These are phyloP conservation scores for Geodia barretti DNA, from an alignment of 37 sponge, comb jelly and placozoan genomes.

Conservation along the genomic window DNA sequence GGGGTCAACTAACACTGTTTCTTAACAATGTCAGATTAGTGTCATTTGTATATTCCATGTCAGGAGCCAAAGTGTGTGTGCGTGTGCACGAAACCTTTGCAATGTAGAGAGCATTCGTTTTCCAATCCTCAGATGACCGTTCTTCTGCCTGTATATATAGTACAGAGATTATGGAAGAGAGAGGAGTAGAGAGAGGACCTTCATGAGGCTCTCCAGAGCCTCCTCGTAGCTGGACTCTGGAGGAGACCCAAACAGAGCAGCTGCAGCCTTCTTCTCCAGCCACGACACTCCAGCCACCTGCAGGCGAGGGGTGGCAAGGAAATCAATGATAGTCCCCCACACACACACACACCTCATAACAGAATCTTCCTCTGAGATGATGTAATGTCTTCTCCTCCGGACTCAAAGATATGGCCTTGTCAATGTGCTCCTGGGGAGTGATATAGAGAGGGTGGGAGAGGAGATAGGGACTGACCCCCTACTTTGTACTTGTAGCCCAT, in stretches of 20 bases:
- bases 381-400: constrained; percentile 35
- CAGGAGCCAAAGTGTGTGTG: no score
- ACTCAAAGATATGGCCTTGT: constrained; percentile 52
- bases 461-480: background rate
- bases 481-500: constrained; percentile 67
- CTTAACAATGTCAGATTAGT: no score
- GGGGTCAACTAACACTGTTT: no score
- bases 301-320: background rate
- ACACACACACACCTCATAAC: constrained; percentile 48
- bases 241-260: constrained; percentile 59
- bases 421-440: constrained; percentile 67
- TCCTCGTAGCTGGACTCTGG: constrained; percentile 58
- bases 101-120: constrained; percentile 57
- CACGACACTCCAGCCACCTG: constrained; percentile 72
- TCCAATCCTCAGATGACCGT: constrained; percentile 44
- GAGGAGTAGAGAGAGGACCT: background rate
- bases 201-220: constrained; percentile 50
- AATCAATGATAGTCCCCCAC: background rate
- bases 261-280: constrained; percentile 76
- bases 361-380: constrained; percentile 67
- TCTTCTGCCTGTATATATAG: constrained; percentile 38
- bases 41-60: no score
- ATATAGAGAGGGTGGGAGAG: background rate
- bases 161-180: background rate
- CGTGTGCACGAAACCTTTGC: no score